Conservation (phyloP, 2,888 invertebrate genomes). For the Deroplatys truncata region DNA sequence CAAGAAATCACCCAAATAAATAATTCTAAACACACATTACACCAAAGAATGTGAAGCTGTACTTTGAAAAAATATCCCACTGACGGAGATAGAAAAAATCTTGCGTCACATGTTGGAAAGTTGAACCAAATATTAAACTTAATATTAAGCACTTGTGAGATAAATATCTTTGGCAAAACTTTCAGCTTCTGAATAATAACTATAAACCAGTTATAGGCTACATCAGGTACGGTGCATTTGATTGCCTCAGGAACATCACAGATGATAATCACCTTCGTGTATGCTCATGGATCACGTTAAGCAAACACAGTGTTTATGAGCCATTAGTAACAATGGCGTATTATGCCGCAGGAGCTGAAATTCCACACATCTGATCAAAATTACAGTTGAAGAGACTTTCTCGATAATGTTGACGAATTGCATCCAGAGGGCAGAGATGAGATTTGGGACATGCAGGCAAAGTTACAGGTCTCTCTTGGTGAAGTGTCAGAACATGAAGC, state of each 20-base stretch:
- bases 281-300: neutral
- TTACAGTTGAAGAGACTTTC: constrained; percentile 62
- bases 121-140: neutral
- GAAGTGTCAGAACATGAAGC: constrained; percentile 59
- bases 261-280: neutral
- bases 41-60: too few species aligned
- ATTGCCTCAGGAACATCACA: neutral
- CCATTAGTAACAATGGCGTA: neutral
- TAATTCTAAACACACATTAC: too few species aligned
- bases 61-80: too few species aligned
- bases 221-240: neutral
- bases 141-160: neutral
- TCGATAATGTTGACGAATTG: constrained; percentile 54
- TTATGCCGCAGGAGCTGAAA: neutral
- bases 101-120: too few species aligned
- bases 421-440: constrained; percentile 62
- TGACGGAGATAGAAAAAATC: too few species aligned
- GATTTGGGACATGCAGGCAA: constrained; percentile 62
- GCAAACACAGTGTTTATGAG: neutral
- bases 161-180: neutral
- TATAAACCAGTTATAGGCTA: neutral
- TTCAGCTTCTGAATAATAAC: neutral
- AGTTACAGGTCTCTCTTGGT: constrained; percentile 68
- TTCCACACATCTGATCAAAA: constrained; percentile 60
- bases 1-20: too few species aligned